A percentile compares a stretch with the other conserved stretches of the same genome.
Conservation (phyloP, 1,140 invertebrate genomes). For the Drosophila setifemur region DNA sequence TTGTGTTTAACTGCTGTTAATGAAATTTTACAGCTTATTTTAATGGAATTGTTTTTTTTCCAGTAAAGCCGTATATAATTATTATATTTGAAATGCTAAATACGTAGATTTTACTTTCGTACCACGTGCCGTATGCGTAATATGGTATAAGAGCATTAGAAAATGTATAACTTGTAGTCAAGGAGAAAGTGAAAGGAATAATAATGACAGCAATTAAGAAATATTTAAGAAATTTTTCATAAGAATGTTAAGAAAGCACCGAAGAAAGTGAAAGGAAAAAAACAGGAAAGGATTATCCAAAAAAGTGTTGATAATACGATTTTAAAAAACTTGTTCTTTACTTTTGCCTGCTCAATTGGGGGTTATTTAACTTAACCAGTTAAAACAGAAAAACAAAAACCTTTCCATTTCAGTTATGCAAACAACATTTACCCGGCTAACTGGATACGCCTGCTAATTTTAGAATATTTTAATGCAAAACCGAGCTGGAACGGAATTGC, state of each 20-base stretch:
- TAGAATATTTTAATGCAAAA: constrained; percentile 2
- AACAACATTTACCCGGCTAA: constrained; percentile 22
- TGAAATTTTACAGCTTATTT: constrained; percentile 12
- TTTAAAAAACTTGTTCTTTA: background rate
- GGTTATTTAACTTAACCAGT: constrained; percentile 25
- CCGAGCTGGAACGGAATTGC: background rate
- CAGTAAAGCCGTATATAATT: background rate
- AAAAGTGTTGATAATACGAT: too few species aligned
- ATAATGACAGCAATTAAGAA: background rate
- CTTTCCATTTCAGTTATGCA: constrained; percentile 21
- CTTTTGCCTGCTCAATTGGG: background rate
- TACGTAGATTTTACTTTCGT: background rate
- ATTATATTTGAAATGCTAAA: constrained; percentile 2
- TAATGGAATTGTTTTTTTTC: background rate
- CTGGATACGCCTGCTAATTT: constrained; percentile 34
- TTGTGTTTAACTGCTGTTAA: constrained; percentile 4
- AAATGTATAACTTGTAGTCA: too few species aligned
- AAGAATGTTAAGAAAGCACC: too few species aligned
- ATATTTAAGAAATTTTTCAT: too few species aligned
- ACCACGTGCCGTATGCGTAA: constrained; percentile 43
- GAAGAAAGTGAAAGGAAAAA: too few species aligned
- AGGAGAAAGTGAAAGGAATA: background rate
- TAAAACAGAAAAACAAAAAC: background rate
- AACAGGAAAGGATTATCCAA: background rate
- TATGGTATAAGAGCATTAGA: too few species aligned